Conservation (phyloP, 2,113 vertebrate species). For the Rhinolophus ferrumequinum region DNA sequence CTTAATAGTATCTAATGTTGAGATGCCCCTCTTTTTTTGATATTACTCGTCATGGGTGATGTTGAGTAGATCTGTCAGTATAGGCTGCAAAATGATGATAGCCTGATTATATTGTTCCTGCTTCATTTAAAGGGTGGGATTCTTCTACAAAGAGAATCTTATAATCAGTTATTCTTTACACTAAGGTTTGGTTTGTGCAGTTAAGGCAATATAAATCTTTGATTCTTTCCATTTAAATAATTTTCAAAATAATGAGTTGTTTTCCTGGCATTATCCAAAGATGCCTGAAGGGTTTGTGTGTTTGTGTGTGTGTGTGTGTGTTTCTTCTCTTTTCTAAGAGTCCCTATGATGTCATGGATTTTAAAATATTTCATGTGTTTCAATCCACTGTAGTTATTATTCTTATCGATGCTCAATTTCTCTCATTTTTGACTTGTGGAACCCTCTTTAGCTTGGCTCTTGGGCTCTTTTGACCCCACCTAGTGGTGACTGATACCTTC, state of each 20-base stretch:
- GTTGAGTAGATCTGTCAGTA: neutral
- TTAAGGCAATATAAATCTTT: neutral
- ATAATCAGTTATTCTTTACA: neutral
- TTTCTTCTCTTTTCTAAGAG: neutral
- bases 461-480: neutral
- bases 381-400: neutral
- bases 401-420: neutral
- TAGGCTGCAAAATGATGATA: neutral
- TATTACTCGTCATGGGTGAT: neutral
- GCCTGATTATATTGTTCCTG: neutral
- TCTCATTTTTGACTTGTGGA: neutral
- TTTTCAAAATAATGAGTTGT: neutral
- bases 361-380: neutral
- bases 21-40: neutral
- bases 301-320: neutral
- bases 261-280: neutral
- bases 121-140: neutral
- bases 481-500: neutral
- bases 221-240: neutral
- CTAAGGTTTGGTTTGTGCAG: neutral
- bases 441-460: neutral
- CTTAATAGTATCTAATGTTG: neutral
- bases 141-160: neutral
- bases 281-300: neutral
- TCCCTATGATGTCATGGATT: neutral